A percentile compares a stretch with the other conserved stretches of the same genome.
These are phyloP conservation scores for Drosophila bocqueti DNA, from an alignment of 1,140 invertebrate species.

Conservation along the genomic window DNA sequence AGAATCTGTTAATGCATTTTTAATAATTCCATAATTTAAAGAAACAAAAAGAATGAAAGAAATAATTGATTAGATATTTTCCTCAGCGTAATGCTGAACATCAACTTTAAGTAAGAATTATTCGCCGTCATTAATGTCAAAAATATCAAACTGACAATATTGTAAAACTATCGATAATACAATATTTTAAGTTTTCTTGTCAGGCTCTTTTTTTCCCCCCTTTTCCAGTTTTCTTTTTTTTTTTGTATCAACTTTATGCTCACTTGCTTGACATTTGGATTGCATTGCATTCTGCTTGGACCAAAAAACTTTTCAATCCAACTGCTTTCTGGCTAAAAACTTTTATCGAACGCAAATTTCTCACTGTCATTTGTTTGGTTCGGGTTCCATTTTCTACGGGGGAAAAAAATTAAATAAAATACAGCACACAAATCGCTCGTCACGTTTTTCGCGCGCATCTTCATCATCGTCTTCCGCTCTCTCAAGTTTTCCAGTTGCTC, in stretches of 20 bases:
- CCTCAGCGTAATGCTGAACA: conserved; percentile 18
- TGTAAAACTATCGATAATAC: conserved; percentile 71
- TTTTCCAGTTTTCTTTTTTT: conserved; percentile 1
- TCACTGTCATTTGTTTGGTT: conserved; percentile 62
- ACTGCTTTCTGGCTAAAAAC: conserved; percentile 8
- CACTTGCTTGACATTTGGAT: conserved; percentile 47
- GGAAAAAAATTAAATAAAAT: conserved; percentile 27
- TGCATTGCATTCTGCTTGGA: conserved; percentile 40
- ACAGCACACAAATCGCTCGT: conserved; percentile 54
- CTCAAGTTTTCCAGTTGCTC: conserved; percentile 1
- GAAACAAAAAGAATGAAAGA: too few species aligned
- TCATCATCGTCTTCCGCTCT: conserved; percentile 60
- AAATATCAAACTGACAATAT: conserved; percentile 74
- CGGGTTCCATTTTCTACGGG: conserved; percentile 12
- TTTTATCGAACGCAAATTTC: conserved; percentile 64
- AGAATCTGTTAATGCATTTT: too few species aligned
- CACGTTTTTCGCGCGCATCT: conserved; percentile 79
- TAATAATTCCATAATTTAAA: too few species aligned
- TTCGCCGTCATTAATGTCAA: conserved; percentile 71
- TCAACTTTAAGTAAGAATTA: conserved; percentile 45
- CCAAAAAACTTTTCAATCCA: conserved; percentile 30
- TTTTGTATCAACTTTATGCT: not conserved
- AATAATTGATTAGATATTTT: not conserved
- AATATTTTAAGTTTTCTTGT: conserved; percentile 52
- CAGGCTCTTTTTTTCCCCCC: not conserved